These are phyloP conservation scores for Centropus bengalensis DNA, from an alignment of 2,113 vertebrate genomes.

Conservation along the genomic window DNA sequence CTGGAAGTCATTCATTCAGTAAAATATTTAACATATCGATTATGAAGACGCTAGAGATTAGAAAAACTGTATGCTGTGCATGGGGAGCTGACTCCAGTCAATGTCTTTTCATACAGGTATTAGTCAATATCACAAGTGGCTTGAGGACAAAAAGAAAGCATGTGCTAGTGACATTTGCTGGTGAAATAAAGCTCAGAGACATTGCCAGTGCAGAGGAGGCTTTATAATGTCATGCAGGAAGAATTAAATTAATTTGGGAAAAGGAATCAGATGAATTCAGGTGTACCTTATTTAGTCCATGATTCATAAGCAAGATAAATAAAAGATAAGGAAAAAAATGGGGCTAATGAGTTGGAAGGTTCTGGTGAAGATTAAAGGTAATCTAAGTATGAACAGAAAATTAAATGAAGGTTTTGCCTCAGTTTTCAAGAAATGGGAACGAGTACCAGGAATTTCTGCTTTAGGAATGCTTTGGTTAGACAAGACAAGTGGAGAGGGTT, in stretches of 20 bases:
- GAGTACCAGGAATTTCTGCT: not conserved
- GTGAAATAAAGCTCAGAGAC: not conserved
- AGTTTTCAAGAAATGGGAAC: not conserved
- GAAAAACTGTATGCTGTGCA: not conserved
- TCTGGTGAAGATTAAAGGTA: not conserved
- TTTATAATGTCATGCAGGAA: not conserved
- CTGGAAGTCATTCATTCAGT: conserved; percentile 4
- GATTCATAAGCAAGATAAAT: conserved; percentile 1
- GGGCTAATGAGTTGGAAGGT: not conserved
- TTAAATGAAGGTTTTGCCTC: not conserved
- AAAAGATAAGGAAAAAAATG: not conserved
- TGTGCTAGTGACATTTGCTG: not conserved
- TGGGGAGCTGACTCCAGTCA: not conserved
- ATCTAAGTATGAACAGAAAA: not conserved
- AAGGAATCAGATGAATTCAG: not conserved
- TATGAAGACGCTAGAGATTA: not conserved
- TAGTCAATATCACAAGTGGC: not conserved
- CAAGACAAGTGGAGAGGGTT: not conserved
- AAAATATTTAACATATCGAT: not conserved
- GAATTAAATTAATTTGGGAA: not conserved
- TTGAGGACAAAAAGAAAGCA: not conserved
- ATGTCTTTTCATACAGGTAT: not conserved
- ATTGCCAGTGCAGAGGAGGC: not conserved
- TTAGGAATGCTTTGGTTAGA: not conserved
- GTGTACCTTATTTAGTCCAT: not conserved